Percentiles rank a stretch among this genome's conserved stretches.
phyloP scores from a whole-genome alignment of 2,797 vertebrate genomes.

The Enteromius anoplus region DNA sequence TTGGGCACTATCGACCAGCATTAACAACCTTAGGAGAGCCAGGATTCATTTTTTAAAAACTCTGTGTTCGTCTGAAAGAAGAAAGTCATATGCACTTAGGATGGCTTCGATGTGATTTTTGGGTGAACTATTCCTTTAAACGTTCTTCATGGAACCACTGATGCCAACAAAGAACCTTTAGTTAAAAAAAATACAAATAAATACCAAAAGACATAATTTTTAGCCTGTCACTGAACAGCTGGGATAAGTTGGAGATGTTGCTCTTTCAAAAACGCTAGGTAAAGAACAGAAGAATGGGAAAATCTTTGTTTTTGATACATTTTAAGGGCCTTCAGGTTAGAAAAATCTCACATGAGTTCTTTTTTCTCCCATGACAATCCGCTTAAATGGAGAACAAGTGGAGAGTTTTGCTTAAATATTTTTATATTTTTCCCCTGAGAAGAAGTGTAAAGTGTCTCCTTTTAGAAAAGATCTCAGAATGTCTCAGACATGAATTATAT shows the following conservation, averaged over 20 bases:
- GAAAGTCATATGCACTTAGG: no score
- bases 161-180: background rate
- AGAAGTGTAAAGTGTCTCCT: background rate
- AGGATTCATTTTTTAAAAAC: no score
- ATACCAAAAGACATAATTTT: no score
- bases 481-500: background rate
- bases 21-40: no score
- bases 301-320: background rate
- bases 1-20: no score
- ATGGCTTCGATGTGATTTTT: no score
- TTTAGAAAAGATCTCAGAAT: background rate
- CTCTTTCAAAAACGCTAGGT: background rate
- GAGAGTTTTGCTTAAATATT: background rate
- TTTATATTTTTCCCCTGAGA: background rate
- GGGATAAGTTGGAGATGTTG: background rate
- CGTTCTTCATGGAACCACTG: background rate
- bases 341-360: background rate
- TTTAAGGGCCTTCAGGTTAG: background rate
- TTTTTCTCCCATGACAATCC: background rate
- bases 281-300: background rate
- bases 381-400: background rate
- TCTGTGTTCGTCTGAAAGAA: no score
- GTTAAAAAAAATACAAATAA: no score
- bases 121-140: background rate
- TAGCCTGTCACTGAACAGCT: background rate